Evolutionary conservation across 2,113 vertebrate species (phyloP).

Genomic region (zebrafish (Danio rerio)): GRCz12tu NC_133185.1:37966001-37966500

Average conservation of each 20-base stretch:
- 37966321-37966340: slow-evolving; percentile 87
- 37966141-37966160: slow-evolving; percentile 94
- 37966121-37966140: slow-evolving; percentile 93
- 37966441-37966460: slow-evolving; percentile 83
- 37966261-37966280: slow-evolving; percentile 71
- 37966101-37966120: slow-evolving; percentile 92
- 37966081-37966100: slow-evolving; percentile 90
- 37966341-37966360: slow-evolving; percentile 85
- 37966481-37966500: slow-evolving; percentile 88
- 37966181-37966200: slow-evolving; percentile 91
- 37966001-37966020: slow-evolving; percentile 95
- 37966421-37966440: slow-evolving; percentile 86
- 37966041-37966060: slow-evolving; percentile 94
- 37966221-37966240: slow-evolving; percentile 90
- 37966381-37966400: slow-evolving; percentile 91
- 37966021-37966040: slow-evolving; percentile 90
- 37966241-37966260: slow-evolving; percentile 88
- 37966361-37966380: slow-evolving; percentile 93
- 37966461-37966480: slow-evolving; percentile 89
- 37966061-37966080: slow-evolving; percentile 90
- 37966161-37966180: slow-evolving; percentile 91
- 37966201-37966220: slow-evolving; percentile 85
- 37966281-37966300: slow-evolving; percentile 88
- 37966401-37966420: slow-evolving; percentile 92
- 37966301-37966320: slow-evolving; percentile 88